Percentiles rank a stretch among this genome's conserved stretches.
Conservation (phyloP, 2,888 invertebrate species). For the Timema podura region DNA sequence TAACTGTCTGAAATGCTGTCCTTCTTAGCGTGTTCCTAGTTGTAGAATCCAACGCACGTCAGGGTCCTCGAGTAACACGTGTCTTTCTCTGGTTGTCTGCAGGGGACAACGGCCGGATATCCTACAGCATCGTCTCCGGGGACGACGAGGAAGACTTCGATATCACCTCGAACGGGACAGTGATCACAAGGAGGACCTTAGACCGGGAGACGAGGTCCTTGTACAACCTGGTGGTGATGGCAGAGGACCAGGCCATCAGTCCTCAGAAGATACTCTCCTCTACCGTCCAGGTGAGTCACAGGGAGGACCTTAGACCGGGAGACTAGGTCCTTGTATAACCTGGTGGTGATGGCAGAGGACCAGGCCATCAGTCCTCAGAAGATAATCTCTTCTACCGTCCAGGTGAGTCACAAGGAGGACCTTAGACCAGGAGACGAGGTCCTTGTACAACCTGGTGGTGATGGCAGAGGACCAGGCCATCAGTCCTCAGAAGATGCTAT, state of each 20-base stretch:
- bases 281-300: conserved; percentile 74
- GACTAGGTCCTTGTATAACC: conserved; percentile 71
- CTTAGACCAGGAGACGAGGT: conserved; percentile 79
- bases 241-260: conserved; percentile 74
- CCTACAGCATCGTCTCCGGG: conserved; percentile 77
- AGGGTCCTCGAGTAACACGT: too few species aligned
- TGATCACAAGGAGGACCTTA: conserved; percentile 67
- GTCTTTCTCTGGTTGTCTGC: conserved; percentile 35
- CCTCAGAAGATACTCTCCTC: conserved; percentile 74
- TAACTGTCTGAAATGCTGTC: too few species aligned
- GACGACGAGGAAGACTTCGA: conserved; percentile 76
- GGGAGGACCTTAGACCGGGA: conserved; percentile 76
- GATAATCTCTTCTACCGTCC: conserved; percentile 74
- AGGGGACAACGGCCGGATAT: conserved; percentile 82
- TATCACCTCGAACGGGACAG: conserved; percentile 79
- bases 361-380: conserved; percentile 69
- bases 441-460: conserved; percentile 78
- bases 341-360: conserved; percentile 83
- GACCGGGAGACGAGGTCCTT: conserved; percentile 79
- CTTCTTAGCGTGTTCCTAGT: too few species aligned
- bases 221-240: conserved; percentile 82
- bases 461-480: conserved; percentile 81
- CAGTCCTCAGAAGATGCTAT: conserved; percentile 67
- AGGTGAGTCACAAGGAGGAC: conserved; percentile 70
- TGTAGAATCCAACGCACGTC: too few species aligned